Evolutionary conservation across 2,888 invertebrate species (phyloP).

Genomic region (Rapana venosa): DNA sequence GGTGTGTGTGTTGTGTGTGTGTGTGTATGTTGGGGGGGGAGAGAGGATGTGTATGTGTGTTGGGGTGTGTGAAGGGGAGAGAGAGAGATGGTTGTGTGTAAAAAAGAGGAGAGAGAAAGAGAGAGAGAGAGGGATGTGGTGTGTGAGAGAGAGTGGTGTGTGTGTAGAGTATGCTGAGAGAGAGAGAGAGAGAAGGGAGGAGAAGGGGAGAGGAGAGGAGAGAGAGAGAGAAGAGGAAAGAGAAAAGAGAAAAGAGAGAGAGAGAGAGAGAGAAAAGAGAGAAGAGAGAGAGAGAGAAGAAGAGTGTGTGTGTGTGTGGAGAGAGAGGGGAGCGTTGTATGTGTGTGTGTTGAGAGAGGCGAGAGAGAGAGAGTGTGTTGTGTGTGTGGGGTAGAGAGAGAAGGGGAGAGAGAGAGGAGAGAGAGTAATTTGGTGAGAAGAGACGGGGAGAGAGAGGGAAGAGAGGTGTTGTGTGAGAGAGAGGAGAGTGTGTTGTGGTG

Average conservation of each 20-base stretch:
- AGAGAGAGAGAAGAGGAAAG: background rate
- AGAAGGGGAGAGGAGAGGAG: background rate
- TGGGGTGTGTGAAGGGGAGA: background rate
- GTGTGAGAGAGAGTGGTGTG: background rate
- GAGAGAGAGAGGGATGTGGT: background rate
- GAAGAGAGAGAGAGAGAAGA: background rate
- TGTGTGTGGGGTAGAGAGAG: background rate
- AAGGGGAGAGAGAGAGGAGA: background rate
- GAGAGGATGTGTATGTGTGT: conserved; percentile 9
- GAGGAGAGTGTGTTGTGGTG: background rate
- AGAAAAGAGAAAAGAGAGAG: background rate
- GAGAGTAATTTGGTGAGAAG: background rate
- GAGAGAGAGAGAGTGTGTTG: no score
- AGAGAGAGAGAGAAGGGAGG: no score
- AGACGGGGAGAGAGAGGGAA: background rate
- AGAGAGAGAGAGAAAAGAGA: background rate
- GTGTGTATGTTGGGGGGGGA: background rate
- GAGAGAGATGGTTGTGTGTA: background rate
- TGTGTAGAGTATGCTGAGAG: no score
- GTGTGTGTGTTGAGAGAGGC: no score
- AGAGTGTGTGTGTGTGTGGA: background rate
- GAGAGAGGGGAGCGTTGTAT: background rate
- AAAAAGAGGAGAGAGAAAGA: background rate
- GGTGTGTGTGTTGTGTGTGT: background rate
- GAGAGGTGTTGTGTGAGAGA: background rate